These are phyloP conservation scores for Rutpela maculata DNA, from an alignment of 2,888 invertebrate species.

Conservation along the genomic window DNA sequence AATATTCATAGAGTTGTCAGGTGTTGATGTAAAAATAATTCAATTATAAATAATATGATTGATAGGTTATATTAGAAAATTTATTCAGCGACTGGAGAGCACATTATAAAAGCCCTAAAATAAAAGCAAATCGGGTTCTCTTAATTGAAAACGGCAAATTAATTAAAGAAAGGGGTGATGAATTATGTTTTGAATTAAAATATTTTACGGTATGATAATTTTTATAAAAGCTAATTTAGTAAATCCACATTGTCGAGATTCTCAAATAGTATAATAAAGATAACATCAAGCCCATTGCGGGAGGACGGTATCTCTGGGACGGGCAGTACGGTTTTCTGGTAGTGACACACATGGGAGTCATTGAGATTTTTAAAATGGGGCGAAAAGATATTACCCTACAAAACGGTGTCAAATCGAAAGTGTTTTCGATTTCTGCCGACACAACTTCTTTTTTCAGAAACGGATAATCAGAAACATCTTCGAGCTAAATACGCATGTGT, in stretches of 20 bases:
- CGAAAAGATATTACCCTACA: too few relatives aligned
- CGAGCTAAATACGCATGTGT: too few relatives aligned
- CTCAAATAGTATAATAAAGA: conserved; percentile 65
- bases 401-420: too few relatives aligned
- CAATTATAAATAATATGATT: conserved; percentile 59
- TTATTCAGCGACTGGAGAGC: conserved; percentile 42
- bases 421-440: too few relatives aligned
- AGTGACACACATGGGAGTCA: conserved; percentile 25
- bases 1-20: conserved; percentile 62
- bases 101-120: conserved; percentile 39
- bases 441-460: too few relatives aligned
- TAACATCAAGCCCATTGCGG: conserved; percentile 66
- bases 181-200: conserved; percentile 55
- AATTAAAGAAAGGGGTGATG: conserved; percentile 53
- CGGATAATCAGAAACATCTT: too few relatives aligned
- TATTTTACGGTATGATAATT: conserved; percentile 55
- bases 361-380: neutral
- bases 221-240: conserved; percentile 57
- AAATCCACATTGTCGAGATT: conserved; percentile 59
- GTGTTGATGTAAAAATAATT: conserved; percentile 61
- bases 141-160: conserved; percentile 53
- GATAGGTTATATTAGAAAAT: conserved; percentile 52
- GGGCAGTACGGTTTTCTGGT: conserved; percentile 37
- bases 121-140: conserved; percentile 45
- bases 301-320: conserved; percentile 62